Evolutionary conservation across 2,113 vertebrate species (phyloP), one percentile per base, ranked within the genome.

Genomic region (Cephalopholis sonnerati): DNA sequence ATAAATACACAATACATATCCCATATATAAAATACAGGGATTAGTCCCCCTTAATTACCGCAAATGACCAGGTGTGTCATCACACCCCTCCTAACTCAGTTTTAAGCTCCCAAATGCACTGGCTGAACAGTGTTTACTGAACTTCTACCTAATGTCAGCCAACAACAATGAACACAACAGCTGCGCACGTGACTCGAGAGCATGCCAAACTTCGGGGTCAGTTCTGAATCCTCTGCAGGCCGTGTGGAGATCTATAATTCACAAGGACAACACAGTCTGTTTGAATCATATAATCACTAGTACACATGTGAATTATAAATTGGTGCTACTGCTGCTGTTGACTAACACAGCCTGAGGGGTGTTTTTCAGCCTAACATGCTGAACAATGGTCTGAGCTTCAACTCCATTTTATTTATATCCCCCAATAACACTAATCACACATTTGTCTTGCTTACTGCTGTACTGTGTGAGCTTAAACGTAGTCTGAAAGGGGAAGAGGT

Each of bases 1-100:
- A 54, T 13, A n/a, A 79, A 66, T 13, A 75, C 36, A 79, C 61
- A 77, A 15, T 57, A 57, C 2, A 59, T 27, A 1, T 3, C 16
- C 61, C 77, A 5, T 57, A 25, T 12, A 59, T 27, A 3, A 18
- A 17, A 18, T 59, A 29, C 3, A 18, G 27, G 27, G 29, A 59
- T 4, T 4, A 4, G 41, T 44, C 41, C 2, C 22, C 5, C 12
- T 25, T 10, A 44, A 8, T 5, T 11, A 62, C 18, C 3, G 17
- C 16, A 32, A 62, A 39, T 22, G 22, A 41, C 11, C 32, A 36
- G 10, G 15, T 13, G 0, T 4, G 4, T 64, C 11, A 25, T 66
- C 41, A 48, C 7, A 25, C 25, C 22, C 39, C n/a, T 41, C 10
- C 4, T 18, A 53, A 8, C 11, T 25, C 8, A 13, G 5, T 36